Base-by-base conservation (phyloP, 2,113 vertebrate genomes). In the Cavia porcellus region DNA sequence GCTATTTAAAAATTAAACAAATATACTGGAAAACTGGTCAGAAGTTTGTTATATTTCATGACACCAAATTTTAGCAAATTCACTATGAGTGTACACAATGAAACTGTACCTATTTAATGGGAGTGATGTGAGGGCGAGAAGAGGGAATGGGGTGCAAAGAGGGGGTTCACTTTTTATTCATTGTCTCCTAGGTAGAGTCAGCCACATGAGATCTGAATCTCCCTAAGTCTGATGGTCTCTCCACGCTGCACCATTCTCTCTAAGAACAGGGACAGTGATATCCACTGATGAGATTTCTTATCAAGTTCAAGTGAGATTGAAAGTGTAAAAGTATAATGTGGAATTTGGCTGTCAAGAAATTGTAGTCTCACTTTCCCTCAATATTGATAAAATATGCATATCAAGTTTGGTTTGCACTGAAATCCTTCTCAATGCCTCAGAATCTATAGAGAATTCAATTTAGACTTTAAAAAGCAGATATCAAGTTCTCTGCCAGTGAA, bases 401-500 rank as follows among this genome's bases (percentile, higher is more conserved):
- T 25, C 45, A 61, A 64, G 0, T 77, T 22, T 82, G 19, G 12
- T 74, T 85, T 93, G 38, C 38, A 13, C 32, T 20, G 30, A 92
- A 96, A 83, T 70, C 7, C 11, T 74, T 35, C 79, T 75, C 86
- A 38, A 61, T 45, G 20, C n/a, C 57, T 93, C 45, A 50, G 68
- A 87, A 45, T 61, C 57, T 30, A 55, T 12, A 25, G 47, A 95
- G 74, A 90, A 84, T 80, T 72, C 20, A 5, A 1, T 93, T 84
- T 80, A 96, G 80, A 80, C 89, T 93, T 64, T 92, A 80, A 94
- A 97, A 95, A 95, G 94, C 95, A 97, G 68, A 82, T 64, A 75
- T 93, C 97, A 57, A 50, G 64, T 77, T 98, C 62, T 89, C 62
- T 93, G 88, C 9, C 50, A 52, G 50, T 52, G 50, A 52, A 52